Evolutionary conservation across 2,888 invertebrate species (phyloP).

Genomic region (Rhagonycha lutea): DNA sequence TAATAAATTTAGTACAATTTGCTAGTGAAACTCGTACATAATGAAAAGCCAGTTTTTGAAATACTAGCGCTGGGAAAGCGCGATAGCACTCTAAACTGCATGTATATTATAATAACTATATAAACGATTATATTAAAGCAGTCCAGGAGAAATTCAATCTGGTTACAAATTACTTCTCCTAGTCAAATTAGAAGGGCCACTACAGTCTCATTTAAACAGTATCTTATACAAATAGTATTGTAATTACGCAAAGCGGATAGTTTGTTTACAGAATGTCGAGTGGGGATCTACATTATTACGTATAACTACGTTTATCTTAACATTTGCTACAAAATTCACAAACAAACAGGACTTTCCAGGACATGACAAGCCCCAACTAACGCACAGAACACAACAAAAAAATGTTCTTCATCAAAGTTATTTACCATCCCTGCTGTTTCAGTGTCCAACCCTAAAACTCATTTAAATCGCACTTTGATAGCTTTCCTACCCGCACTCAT

Average conservation of each 20-base stretch:
- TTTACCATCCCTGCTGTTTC: background rate
- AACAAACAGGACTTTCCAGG: background rate
- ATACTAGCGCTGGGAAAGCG: constrained; percentile 11
- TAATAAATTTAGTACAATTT: background rate
- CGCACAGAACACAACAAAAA: background rate
- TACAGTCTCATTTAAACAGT: constrained; percentile 15
- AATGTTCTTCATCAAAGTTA: background rate
- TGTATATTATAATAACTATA: constrained; percentile 23
- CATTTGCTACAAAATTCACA: background rate
- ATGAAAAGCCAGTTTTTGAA: background rate
- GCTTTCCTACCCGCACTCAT: background rate
- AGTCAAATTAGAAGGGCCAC: constrained; percentile 10
- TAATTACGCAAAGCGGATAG: constrained; percentile 7
- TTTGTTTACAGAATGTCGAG: background rate
- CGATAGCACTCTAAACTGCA: constrained; percentile 23
- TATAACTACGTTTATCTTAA: background rate
- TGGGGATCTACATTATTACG: background rate
- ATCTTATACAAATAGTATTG: constrained; percentile 18
- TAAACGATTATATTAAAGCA: constrained; percentile 20
- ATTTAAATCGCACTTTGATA: background rate
- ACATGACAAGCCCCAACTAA: background rate
- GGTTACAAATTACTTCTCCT: background rate
- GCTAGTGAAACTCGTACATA: background rate
- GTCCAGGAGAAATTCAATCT: constrained; percentile 9
- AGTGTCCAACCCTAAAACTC: background rate